phyloP scores from a whole-genome alignment of 2,113 vertebrate species.

The Phyllostomus discolor region DNA sequence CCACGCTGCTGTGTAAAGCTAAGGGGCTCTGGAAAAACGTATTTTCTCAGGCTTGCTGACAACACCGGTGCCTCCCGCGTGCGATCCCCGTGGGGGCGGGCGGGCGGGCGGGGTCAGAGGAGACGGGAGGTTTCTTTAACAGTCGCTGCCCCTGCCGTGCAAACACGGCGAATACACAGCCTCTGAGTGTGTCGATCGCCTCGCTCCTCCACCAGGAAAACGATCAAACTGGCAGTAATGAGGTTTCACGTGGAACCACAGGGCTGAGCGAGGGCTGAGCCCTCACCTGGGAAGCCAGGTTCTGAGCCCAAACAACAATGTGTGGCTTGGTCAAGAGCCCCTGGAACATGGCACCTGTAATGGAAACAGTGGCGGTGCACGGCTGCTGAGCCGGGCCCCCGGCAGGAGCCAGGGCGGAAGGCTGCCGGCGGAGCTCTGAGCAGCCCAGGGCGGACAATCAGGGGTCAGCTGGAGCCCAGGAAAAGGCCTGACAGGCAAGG shows the following conservation, averaged over 20 bases:
- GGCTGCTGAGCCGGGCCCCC: not conserved
- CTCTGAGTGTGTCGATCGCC: not conserved
- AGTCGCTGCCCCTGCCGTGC: not conserved
- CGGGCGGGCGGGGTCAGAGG: not conserved
- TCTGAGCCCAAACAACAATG: constrained; percentile 33
- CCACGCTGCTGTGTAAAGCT: constrained; percentile 53
- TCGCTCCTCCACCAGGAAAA: constrained; percentile 45
- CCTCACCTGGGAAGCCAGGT: constrained; percentile 17
- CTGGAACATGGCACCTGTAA: constrained; percentile 32
- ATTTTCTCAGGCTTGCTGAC: constrained; percentile 12
- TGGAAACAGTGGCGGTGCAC: not conserved
- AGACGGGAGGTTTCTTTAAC: not conserved
- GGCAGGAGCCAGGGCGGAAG: not conserved
- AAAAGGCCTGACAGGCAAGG: constrained; percentile 21
- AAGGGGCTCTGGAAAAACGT: constrained; percentile 28
- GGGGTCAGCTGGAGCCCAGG: not conserved
- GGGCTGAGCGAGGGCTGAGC: not conserved
- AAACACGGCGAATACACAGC: not conserved
- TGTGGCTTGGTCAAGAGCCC: not conserved
- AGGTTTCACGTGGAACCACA: constrained; percentile 19
- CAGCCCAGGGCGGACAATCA: not conserved
- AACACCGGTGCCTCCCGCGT: not conserved
- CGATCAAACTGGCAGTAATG: constrained; percentile 7
- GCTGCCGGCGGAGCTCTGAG: not conserved
- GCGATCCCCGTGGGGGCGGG: constrained; percentile 1